These are phyloP conservation scores for Gallirallus australis DNA, from an alignment of 2,797 vertebrate genomes.

Conservation along the genomic window DNA sequence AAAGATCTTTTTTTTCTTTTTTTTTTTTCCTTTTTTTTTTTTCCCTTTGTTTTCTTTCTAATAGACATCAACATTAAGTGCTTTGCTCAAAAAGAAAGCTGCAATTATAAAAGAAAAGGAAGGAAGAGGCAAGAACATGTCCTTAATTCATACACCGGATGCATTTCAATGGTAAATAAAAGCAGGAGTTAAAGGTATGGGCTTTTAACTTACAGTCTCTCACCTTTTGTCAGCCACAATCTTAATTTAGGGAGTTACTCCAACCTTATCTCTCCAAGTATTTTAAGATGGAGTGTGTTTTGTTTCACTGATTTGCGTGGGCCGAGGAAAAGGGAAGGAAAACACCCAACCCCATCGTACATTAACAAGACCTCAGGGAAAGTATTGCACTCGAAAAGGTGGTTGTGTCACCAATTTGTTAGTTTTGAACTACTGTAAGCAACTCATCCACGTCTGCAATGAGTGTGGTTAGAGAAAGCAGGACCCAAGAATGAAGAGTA, in stretches of 20 bases:
- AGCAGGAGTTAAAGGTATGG: neutral
- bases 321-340: slow-evolving; percentile 36
- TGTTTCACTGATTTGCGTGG: slow-evolving; percentile 36
- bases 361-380: slow-evolving; percentile 66
- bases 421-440: slow-evolving; percentile 40
- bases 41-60: slow-evolving; percentile 3
- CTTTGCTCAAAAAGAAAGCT: slow-evolving; percentile 70
- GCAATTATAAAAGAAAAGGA: slow-evolving; percentile 55
- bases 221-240: slow-evolving; percentile 2
- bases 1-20: neutral
- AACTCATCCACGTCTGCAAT: slow-evolving; percentile 45
- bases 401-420: neutral
- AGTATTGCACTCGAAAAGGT: slow-evolving; percentile 80
- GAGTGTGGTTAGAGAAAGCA: slow-evolving; percentile 66
- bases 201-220: slow-evolving; percentile 33
- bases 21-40: neutral
- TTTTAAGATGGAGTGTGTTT: slow-evolving; percentile 56
- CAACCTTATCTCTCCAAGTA: slow-evolving; percentile 2
- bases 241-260: neutral
- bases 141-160: slow-evolving; percentile 42
- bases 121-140: slow-evolving; percentile 54
- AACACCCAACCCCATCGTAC: neutral
- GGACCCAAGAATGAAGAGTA: slow-evolving; percentile 55
- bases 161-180: neutral
- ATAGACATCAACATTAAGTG: slow-evolving; percentile 78